These are phyloP conservation scores for Eulithis testata DNA, from an alignment of 2,888 invertebrate species.

Conservation along the genomic window DNA sequence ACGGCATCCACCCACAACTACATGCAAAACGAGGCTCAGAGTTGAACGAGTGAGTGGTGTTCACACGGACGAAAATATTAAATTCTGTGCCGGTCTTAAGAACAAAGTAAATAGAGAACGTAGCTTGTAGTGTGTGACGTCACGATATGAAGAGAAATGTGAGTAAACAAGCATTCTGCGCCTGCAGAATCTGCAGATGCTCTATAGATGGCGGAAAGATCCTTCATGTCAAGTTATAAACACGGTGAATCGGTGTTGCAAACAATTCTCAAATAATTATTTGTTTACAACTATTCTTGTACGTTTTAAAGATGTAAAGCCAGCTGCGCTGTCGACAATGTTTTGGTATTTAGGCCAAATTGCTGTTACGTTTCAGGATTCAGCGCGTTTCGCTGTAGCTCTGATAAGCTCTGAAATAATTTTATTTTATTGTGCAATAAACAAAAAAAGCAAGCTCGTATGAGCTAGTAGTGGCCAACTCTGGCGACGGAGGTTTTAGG, in stretches of 20 bases:
- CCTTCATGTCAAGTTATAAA: constrained; percentile 50
- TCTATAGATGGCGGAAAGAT: constrained; percentile 54
- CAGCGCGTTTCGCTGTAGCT: constrained; percentile 55
- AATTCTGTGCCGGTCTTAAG: constrained; percentile 55
- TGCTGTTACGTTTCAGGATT: constrained; percentile 54
- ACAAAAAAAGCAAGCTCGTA: no score
- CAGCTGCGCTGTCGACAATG: constrained; percentile 8
- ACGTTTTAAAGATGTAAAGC: neutral
- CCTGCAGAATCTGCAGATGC: constrained; percentile 40
- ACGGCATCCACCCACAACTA: constrained; percentile 68
- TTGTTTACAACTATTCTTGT: constrained; percentile 56
- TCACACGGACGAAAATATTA: constrained; percentile 54
- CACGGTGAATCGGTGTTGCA: constrained; percentile 54
- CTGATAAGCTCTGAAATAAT: no score
- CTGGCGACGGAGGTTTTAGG: no score
- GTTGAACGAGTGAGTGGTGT: constrained; percentile 67
- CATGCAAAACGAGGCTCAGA: constrained; percentile 66
- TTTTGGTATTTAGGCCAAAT: constrained; percentile 57
- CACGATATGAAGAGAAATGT: constrained; percentile 80
- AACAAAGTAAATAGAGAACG: constrained; percentile 44
- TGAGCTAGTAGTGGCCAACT: no score
- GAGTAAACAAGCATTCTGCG: constrained; percentile 58
- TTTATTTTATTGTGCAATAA: no score
- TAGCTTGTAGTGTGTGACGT: constrained; percentile 48
- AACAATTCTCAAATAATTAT: constrained; percentile 53